Conservation (phyloP, 2,888 invertebrate species). For the Prenolepis imparis region DNA sequence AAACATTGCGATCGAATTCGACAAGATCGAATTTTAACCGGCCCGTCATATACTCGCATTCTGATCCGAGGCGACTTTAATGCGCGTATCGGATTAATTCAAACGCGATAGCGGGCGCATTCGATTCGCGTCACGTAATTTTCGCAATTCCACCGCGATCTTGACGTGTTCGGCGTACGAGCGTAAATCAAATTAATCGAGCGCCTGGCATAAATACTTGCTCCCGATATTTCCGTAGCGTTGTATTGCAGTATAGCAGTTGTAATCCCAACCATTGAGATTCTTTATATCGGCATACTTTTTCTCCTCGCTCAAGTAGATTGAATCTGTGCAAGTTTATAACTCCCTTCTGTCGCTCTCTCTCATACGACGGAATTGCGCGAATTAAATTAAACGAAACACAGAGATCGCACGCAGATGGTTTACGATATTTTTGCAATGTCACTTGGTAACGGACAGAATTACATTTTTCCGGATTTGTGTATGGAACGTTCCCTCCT, state of each 20-base stretch:
- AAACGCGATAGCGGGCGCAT: conserved; percentile 29
- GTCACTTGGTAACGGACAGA: conserved; percentile 2
- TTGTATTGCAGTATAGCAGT: background rate
- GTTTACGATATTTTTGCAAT: conserved; percentile 23
- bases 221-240: background rate
- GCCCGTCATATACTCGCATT: background rate
- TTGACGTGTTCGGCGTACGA: background rate
- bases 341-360: background rate
- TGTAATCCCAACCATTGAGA: background rate
- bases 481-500: conserved; percentile 14
- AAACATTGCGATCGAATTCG: background rate
- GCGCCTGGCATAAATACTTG: background rate
- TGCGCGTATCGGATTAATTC: conserved; percentile 45
- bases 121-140: conserved; percentile 27
- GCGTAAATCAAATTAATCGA: conserved; percentile 27
- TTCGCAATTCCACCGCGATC: conserved; percentile 16
- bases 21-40: conserved; percentile 43
- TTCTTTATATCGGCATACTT: background rate
- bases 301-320: background rate
- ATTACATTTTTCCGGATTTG: conserved; percentile 46
- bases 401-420: conserved; percentile 14
- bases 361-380: background rate
- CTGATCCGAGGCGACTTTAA: conserved; percentile 31
- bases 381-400: conserved; percentile 33
- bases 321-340: background rate